A percentile compares a stretch with the other conserved stretches of the same genome.
phyloP scores from a whole-genome alignment of 2,113 vertebrate species.

The Chitala chitala region DNA sequence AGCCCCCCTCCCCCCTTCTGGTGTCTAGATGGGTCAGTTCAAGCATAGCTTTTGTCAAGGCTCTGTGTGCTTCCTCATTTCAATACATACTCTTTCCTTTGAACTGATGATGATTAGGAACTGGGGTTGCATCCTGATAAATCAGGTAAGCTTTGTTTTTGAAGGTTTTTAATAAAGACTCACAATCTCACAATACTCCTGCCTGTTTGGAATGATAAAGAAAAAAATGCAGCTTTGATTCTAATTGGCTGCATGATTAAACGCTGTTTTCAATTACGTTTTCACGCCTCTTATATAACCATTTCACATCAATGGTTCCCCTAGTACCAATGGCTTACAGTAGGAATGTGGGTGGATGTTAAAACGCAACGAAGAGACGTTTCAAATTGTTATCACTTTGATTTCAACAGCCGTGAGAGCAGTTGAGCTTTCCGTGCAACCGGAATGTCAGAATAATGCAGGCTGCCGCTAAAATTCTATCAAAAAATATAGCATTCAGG shows the following conservation, averaged over 20 bases:
- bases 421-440: background rate
- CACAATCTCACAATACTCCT: background rate
- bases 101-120: too few relatives aligned
- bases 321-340: background rate
- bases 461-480: background rate
- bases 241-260: background rate
- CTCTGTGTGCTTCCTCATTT: too few relatives aligned
- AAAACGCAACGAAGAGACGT: background rate
- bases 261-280: constrained; percentile 25
- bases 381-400: background rate
- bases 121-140: too few relatives aligned
- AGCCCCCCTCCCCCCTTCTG: too few relatives aligned
- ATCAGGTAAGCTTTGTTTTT: background rate
- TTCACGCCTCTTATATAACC: background rate
- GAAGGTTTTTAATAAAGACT: background rate
- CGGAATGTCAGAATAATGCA: background rate
- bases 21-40: too few relatives aligned
- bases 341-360: background rate
- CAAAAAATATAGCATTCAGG: too few relatives aligned
- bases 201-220: background rate
- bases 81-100: too few relatives aligned
- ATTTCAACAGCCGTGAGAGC: background rate
- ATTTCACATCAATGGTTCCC: too few relatives aligned
- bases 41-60: too few relatives aligned
- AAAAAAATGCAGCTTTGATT: background rate